Evolutionary conservation across 2,888 invertebrate genomes (phyloP), one percentile per base, ranked within the genome.

Genomic region (Heliconius aoede): DNA sequence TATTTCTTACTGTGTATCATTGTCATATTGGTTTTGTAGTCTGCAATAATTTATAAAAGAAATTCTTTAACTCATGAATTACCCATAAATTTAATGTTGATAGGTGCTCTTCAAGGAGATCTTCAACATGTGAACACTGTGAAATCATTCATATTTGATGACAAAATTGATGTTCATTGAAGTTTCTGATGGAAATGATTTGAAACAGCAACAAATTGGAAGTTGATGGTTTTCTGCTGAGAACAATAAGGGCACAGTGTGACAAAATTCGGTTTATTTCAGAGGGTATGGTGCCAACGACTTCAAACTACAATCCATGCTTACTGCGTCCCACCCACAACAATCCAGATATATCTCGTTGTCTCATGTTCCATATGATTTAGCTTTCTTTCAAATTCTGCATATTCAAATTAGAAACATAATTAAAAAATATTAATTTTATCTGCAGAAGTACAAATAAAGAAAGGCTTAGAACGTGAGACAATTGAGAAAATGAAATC

Each of bases 331-430:
- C 94, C 86, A 95, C 95, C 83, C 95, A 95, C 94, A 94, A 94
- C 93, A 95, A 95, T 86, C 95, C 95, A 86, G 95, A 95, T 89
- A 94, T 95, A 88, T 95, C 95, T 90, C 95, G 95, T 89, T 95
- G 95, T 93, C 94, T 95, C 91, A 95, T 95, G 95, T 95, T 94
- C 87, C 95, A 95, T 90, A 95, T 95, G 93, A 94, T 95, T 86
- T 95, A 95, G 92, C 86, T 85, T 89, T 85, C 75, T 72, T 79
- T 75, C 84, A 85, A 84, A 85, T 74, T 84, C 81, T 83, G 79
- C 77, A 83, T 69, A 61, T 74, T 73, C 61, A 81, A 80, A 83
- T 82, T 80, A 67, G 55, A 73, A 83, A 79, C 87, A 87, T 92
- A 89, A 92, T 91, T 28, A 3, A 28, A 89, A 85, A 89, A 90